phyloP scores from a whole-genome alignment of 2,113 vertebrate species.

The Limnothrissa miodon region DNA sequence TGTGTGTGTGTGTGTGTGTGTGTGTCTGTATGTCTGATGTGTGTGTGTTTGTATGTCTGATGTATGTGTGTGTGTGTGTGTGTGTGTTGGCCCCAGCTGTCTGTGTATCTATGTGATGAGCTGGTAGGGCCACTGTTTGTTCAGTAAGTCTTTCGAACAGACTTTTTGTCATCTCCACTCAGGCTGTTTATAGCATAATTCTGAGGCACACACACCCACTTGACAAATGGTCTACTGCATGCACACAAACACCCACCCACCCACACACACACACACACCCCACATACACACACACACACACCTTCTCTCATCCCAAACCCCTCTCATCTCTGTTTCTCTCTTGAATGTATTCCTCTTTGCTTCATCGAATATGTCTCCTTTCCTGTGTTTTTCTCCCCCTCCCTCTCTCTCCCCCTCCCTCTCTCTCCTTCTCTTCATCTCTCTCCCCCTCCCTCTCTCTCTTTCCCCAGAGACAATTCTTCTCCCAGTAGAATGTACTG shows the following conservation, averaged over 20 bases:
- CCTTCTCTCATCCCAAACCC: too few relatives aligned
- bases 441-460: neutral
- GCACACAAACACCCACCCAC: neutral
- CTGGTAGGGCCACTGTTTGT: neutral
- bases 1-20: too few relatives aligned
- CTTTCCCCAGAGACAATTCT: neutral
- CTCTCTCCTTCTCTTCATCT: neutral
- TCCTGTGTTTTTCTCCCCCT: neutral
- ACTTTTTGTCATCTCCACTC: neutral
- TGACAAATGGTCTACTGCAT: constrained; percentile 10
- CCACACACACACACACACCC: neutral
- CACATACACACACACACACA: neutral
- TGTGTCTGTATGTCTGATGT: too few relatives aligned
- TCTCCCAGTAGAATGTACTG: too few relatives aligned
- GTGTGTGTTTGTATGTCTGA: neutral
- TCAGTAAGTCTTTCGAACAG: neutral
- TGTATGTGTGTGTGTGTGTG: neutral
- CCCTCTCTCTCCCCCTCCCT: neutral
- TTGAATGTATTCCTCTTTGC: too few relatives aligned
- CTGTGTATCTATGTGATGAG: neutral
- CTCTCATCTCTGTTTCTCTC: constrained; percentile 13
- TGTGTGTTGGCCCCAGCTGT: neutral
- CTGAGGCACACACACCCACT: neutral
- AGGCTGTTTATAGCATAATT: neutral
- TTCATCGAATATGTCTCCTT: neutral